Conservation (phyloP, 2,888 invertebrate genomes). For the Callyntrura guangdongensis region DNA sequence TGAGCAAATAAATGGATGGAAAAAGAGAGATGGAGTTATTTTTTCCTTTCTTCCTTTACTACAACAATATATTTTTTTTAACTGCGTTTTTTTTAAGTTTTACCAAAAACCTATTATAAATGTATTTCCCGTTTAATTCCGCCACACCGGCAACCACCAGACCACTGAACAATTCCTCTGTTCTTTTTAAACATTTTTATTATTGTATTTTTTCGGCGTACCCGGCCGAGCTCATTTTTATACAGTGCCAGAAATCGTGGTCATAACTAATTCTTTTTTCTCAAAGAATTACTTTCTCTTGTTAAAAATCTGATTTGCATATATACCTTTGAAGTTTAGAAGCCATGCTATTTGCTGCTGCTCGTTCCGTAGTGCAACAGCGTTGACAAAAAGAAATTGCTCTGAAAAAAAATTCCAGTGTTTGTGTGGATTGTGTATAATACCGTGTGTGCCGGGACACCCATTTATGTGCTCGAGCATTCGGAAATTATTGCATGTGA, state of each 20-base stretch:
- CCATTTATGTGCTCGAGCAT: slow-evolving; percentile 18
- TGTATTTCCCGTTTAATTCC: slow-evolving; percentile 65
- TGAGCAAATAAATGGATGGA: slow-evolving; percentile 55
- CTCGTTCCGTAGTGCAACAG: slow-evolving; percentile 48
- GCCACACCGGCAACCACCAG: slow-evolving; percentile 17
- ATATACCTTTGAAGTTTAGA: not conserved
- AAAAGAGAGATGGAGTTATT: slow-evolving; percentile 55
- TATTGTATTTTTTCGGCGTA: slow-evolving; percentile 23
- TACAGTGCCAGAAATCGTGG: too few relatives aligned
- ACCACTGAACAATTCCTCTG: not conserved
- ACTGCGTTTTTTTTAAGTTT: slow-evolving; percentile 50
- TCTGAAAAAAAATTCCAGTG: not conserved
- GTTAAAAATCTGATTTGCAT: slow-evolving; percentile 53
- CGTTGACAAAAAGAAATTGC: slow-evolving; percentile 71
- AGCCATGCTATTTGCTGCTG: slow-evolving; percentile 3
- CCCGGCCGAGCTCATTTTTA: not conserved
- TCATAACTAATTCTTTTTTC: not conserved
- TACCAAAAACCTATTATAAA: slow-evolving; percentile 71
- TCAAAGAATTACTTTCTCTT: slow-evolving; percentile 41
- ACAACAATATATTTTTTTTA: slow-evolving; percentile 5
- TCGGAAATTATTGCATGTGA: slow-evolving; percentile 59
- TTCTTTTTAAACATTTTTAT: slow-evolving; percentile 41
- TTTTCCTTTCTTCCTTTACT: slow-evolving; percentile 12
- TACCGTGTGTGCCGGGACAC: not conserved
- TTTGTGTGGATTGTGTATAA: not conserved